phyloP scores from a whole-genome alignment of 1,140 invertebrate genomes.

The Camponotus floridanus region DNA sequence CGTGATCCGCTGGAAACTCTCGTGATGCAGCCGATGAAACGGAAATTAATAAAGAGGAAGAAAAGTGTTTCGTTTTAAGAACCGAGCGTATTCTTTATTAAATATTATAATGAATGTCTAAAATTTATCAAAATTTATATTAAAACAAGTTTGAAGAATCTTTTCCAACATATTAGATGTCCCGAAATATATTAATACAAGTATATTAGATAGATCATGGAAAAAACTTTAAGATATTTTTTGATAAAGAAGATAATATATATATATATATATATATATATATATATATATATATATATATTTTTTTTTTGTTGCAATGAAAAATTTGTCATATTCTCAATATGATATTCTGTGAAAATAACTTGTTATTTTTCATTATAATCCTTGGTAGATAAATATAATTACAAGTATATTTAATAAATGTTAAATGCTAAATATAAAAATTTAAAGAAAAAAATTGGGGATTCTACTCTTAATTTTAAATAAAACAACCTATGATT shows the following conservation, averaged over 20 bases:
- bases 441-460: background rate
- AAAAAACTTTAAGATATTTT: too few species aligned
- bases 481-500: background rate
- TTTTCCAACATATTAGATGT: background rate
- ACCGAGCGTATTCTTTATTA: background rate
- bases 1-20: conserved; percentile 60
- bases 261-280: too few species aligned
- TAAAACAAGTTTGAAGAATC: background rate
- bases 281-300: too few species aligned
- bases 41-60: conserved; percentile 79
- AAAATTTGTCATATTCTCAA: too few species aligned
- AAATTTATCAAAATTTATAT: conserved; percentile 13
- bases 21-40: conserved; percentile 69
- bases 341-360: background rate
- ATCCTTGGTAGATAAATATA: conserved; percentile 8
- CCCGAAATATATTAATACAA: background rate
- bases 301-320: too few species aligned
- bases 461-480: background rate
- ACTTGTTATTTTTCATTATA: background rate
- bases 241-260: too few species aligned
- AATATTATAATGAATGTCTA: background rate
- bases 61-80: conserved; percentile 82
- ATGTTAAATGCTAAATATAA: conserved; percentile 39
- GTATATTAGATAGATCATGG: too few species aligned
- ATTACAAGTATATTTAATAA: conserved; percentile 19